These are phyloP conservation scores for Phataginus tetradactyla DNA, from an alignment of 2,797 vertebrate species.

Conservation along the genomic window DNA sequence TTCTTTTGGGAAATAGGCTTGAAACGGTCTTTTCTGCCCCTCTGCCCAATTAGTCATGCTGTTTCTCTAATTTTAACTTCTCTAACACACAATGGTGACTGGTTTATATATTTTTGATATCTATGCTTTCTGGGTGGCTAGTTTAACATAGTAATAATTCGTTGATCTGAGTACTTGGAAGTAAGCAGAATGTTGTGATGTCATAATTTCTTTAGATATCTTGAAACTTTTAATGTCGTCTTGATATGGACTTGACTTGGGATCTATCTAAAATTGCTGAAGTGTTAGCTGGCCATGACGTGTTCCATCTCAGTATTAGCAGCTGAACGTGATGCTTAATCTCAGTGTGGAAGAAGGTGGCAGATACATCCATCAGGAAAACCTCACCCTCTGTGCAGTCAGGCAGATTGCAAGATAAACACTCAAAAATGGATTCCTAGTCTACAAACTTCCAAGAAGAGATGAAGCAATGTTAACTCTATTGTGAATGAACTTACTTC, in stretches of 20 bases:
- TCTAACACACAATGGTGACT: rapidly evolving
- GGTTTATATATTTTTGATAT: not conserved
- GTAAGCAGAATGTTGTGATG: not conserved
- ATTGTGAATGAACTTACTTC: not conserved
- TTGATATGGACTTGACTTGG: not conserved
- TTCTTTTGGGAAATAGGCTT: not conserved
- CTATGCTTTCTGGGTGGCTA: not conserved
- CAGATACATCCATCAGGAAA: not conserved
- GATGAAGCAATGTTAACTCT: rapidly evolving
- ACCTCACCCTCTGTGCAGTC: not conserved
- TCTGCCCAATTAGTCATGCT: rapidly evolving
- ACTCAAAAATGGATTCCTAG: rapidly evolving
- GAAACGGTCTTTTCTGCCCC: no score
- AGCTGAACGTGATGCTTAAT: not conserved
- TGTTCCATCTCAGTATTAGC: not conserved
- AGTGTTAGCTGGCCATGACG: not conserved
- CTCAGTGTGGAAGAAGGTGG: not conserved
- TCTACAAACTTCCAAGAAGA: not conserved
- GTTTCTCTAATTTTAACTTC: not conserved
- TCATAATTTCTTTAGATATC: not conserved
- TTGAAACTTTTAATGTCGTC: not conserved
- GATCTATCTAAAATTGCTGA: not conserved
- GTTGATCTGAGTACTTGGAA: not conserved
- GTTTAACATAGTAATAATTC: not conserved
- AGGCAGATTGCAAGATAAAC: not conserved